phyloP scores from a whole-genome alignment of 2,797 vertebrate species.

The Tragopan temminckii region DNA sequence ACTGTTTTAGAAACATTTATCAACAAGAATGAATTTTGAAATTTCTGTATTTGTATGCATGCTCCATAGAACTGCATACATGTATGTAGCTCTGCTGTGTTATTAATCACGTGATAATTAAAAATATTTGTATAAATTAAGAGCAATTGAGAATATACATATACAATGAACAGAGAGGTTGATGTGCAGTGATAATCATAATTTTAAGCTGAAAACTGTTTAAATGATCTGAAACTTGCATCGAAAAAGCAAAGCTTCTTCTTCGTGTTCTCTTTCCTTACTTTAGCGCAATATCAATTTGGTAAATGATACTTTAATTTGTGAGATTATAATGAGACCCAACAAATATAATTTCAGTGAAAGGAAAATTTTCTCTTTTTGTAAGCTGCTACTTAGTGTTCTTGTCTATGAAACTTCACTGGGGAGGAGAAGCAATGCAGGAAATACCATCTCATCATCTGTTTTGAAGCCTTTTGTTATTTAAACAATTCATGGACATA shows the following conservation, averaged over 20 bases:
- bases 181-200: conserved; percentile 44
- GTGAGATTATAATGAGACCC: conserved; percentile 34
- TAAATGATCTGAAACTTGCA: neutral
- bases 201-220: conserved; percentile 45
- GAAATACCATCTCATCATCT: neutral
- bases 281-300: conserved; percentile 34
- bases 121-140: conserved; percentile 66
- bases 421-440: neutral
- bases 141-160: conserved; percentile 30
- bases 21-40: neutral
- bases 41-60: neutral
- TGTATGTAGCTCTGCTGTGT: neutral
- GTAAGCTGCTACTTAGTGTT: neutral
- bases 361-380: neutral
- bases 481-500: neutral
- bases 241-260: conserved; percentile 10
- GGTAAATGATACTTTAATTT: conserved; percentile 58
- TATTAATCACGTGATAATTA: conserved; percentile 66
- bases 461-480: neutral
- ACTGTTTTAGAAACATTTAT: neutral
- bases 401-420: neutral
- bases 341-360: neutral
- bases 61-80: neutral
- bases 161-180: conserved; percentile 35
- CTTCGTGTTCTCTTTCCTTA: conserved; percentile 35